These are phyloP conservation scores for Mylabris sibirica DNA, from an alignment of 2,888 invertebrate species.

Conservation along the genomic window DNA sequence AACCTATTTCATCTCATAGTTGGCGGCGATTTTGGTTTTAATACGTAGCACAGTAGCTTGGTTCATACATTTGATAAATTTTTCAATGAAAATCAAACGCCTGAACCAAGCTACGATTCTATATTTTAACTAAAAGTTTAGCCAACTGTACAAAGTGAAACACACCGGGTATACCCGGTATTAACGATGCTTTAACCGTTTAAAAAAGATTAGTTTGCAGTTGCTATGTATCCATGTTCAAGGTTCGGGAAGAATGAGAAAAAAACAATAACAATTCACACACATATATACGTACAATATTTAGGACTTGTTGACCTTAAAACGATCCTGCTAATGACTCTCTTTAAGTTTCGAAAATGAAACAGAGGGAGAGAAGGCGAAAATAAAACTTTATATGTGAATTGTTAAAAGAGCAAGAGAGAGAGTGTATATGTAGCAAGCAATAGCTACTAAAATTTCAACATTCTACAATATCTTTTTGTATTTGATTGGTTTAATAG, in stretches of 20 bases:
- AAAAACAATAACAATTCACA: background rate
- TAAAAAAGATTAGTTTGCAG: background rate
- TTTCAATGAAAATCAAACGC: too few species aligned
- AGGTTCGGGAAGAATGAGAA: background rate
- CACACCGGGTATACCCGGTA: too few species aligned
- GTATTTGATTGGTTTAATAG: too few species aligned
- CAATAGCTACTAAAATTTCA: too few species aligned
- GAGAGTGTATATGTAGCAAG: background rate
- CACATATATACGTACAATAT: constrained; percentile 23
- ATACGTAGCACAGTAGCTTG: too few species aligned
- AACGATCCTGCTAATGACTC: constrained; percentile 34
- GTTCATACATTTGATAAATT: too few species aligned
- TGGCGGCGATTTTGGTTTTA: too few species aligned
- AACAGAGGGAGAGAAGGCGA: background rate
- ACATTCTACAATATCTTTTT: too few species aligned
- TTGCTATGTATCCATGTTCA: constrained; percentile 4
- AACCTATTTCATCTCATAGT: too few species aligned
- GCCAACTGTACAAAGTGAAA: too few species aligned
- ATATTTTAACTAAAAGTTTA: too few species aligned
- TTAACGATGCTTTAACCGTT: background rate
- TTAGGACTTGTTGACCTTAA: constrained; percentile 39
- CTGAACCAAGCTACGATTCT: too few species aligned
- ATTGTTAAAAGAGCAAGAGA: background rate
- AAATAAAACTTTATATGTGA: background rate
- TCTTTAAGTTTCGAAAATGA: background rate